These are phyloP conservation scores for Archivesica marissinica DNA, from an alignment of 1,140 invertebrate genomes.

Conservation along the genomic window DNA sequence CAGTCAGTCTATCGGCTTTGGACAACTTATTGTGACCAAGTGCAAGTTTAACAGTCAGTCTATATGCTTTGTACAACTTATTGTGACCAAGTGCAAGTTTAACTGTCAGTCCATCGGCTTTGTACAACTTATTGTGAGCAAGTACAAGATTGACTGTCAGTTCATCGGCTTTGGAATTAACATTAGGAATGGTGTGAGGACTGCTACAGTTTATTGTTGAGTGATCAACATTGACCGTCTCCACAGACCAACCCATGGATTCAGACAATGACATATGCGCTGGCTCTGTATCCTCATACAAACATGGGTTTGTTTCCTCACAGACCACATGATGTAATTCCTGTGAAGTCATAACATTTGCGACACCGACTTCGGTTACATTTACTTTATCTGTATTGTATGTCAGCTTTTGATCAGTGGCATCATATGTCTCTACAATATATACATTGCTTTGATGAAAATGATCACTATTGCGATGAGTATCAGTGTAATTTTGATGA, in stretches of 20 bases:
- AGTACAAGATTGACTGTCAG: no score
- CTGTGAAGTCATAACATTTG: neutral
- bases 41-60: neutral
- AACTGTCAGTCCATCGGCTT: no score
- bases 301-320: slow-evolving; percentile 26
- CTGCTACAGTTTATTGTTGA: no score
- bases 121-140: no score
- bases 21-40: neutral
- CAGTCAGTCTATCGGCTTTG: no score
- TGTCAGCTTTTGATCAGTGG: neutral
- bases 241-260: slow-evolving; percentile 3
- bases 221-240: no score
- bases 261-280: slow-evolving; percentile 48
- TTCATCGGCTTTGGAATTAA: neutral
- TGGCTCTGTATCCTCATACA: slow-evolving; percentile 47
- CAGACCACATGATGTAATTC: slow-evolving; percentile 12
- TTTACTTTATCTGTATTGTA: neutral
- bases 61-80: no score
- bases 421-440: no score
- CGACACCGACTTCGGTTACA: neutral
- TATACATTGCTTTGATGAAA: neutral
- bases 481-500: neutral
- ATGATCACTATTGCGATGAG: no score
- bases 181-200: slow-evolving; percentile 43
- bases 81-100: no score